phyloP scores from a whole-genome alignment of 1,140 invertebrate species.

The Heterodera carotae region DNA sequence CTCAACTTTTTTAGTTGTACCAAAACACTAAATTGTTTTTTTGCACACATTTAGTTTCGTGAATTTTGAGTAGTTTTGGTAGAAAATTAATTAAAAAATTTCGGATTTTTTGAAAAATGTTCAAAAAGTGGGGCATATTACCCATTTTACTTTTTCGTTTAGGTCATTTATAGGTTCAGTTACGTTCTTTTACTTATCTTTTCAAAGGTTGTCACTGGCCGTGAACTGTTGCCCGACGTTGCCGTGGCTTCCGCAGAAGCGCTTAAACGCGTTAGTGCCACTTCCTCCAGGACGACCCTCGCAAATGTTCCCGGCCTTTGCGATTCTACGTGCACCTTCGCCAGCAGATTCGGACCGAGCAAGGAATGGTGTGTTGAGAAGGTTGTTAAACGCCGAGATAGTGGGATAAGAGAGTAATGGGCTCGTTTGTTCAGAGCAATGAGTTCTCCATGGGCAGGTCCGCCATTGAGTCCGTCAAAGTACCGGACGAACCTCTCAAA shows the following conservation, averaged over 20 bases:
- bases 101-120: not conserved
- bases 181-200: not conserved
- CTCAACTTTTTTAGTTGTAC: no score
- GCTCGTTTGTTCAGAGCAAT: slow-evolving; percentile 32
- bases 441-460: slow-evolving; percentile 35
- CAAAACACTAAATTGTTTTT: no score
- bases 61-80: not conserved
- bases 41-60: not conserved
- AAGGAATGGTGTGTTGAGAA: slow-evolving; percentile 38
- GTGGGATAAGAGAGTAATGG: no score
- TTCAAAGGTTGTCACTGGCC: slow-evolving; percentile 28
- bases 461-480: slow-evolving; percentile 5
- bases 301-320: not conserved
- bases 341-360: slow-evolving; percentile 24
- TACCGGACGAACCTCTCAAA: slow-evolving; percentile 6
- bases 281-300: not conserved
- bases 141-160: no score
- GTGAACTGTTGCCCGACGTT: slow-evolving; percentile 27
- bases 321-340: not conserved
- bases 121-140: not conserved
- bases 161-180: no score
- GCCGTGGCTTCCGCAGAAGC: slow-evolving; percentile 28
- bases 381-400: no score
- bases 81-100: not conserved
- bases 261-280: slow-evolving; percentile 11